Evolutionary conservation across 2,888 invertebrate genomes (phyloP).

Genomic region (Calliphora vomitoria): DNA sequence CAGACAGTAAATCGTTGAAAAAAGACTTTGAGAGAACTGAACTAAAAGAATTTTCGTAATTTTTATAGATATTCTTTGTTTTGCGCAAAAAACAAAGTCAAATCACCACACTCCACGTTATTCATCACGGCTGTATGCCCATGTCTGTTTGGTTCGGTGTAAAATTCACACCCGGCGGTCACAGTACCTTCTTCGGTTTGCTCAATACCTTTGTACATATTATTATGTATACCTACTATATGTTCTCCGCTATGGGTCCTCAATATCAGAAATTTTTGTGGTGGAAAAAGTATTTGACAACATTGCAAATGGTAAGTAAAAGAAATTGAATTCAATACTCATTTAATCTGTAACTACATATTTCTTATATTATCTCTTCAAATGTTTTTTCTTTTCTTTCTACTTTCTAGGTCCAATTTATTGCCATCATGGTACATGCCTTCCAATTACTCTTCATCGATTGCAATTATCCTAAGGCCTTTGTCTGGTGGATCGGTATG

Average conservation of each 20-base stretch:
- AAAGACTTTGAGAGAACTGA: too few species aligned
- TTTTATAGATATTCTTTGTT: constrained; percentile 94
- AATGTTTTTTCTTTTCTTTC: too few species aligned
- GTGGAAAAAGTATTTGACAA: constrained; percentile 98
- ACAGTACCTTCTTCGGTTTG: constrained; percentile 97
- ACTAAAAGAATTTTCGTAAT: too few species aligned
- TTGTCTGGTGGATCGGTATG: constrained; percentile 98
- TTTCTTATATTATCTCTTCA: background rate
- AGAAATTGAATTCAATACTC: background rate
- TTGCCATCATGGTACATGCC: constrained; percentile 95
- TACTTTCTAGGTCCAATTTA: constrained; percentile 91
- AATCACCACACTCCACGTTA: constrained; percentile 96
- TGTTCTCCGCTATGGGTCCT: constrained; percentile 96
- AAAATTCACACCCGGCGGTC: constrained; percentile 97
- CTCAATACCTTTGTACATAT: constrained; percentile 98
- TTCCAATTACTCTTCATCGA: constrained; percentile 96
- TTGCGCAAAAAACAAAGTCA: constrained; percentile 97
- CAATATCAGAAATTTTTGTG: constrained; percentile 93
- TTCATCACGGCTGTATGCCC: constrained; percentile 98
- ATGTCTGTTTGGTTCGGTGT: constrained; percentile 99
- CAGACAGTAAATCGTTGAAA: too few species aligned
- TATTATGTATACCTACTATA: constrained; percentile 97
- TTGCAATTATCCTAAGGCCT: constrained; percentile 96
- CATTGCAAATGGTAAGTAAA: constrained; percentile 92
- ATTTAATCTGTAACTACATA: too few species aligned